Evolutionary conservation across 2,888 invertebrate genomes (phyloP).

Genomic region (Saturnia pavonia): DNA sequence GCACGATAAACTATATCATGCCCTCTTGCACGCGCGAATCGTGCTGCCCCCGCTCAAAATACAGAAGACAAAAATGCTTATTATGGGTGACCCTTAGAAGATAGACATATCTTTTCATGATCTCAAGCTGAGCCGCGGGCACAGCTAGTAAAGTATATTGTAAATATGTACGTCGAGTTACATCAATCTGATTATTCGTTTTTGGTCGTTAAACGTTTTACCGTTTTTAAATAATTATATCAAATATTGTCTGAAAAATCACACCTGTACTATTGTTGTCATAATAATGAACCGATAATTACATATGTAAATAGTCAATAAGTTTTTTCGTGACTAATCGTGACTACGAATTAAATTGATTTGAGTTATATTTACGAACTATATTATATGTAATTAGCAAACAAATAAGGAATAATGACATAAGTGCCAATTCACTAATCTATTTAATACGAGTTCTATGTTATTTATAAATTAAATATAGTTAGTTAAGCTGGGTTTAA

Average conservation of each 20-base stretch:
- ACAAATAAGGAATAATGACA: slow-evolving; percentile 38
- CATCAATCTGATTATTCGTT: neutral
- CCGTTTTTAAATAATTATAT: neutral
- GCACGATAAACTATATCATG: no score
- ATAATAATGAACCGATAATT: slow-evolving; percentile 38
- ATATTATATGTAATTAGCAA: slow-evolving; percentile 47
- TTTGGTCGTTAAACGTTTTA: neutral
- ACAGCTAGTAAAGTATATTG: neutral
- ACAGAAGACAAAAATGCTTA: no score
- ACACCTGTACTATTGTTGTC: slow-evolving; percentile 11
- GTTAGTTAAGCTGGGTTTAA: slow-evolving; percentile 16
- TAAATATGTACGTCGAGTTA: neutral
- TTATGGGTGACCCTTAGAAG: no score
- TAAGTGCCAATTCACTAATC: slow-evolving; percentile 17
- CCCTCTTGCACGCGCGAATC: no score
- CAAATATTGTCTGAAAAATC: slow-evolving; percentile 1
- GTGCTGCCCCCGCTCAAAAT: no score
- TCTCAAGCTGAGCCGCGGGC: no score
- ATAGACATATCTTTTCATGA: no score
- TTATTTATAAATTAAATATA: slow-evolving; percentile 12
- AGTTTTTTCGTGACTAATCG: slow-evolving; percentile 48
- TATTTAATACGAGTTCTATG: slow-evolving; percentile 17
- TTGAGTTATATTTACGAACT: slow-evolving; percentile 37
- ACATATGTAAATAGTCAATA: slow-evolving; percentile 44
- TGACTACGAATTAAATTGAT: slow-evolving; percentile 37